Evolutionary conservation across 2,113 vertebrate species (phyloP), one percentile per base, ranked within the genome.

Genomic region (Spea multiplicata): DNA sequence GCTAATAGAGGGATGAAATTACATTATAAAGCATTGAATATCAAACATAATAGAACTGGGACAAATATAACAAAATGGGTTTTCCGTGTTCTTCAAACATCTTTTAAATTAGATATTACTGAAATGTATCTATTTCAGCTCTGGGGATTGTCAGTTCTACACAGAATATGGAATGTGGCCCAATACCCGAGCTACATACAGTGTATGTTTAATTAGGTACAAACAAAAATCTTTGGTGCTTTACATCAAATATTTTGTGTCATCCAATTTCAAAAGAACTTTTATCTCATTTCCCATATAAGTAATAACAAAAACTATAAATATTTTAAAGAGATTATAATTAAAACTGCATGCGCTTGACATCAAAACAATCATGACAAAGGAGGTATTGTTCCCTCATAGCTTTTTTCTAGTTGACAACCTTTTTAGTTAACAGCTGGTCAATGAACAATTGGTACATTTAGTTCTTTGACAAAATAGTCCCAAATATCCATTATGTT

Each of bases 271-370:
- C 66, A 76, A 68, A 76, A 76, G 65, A 68, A 69, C 74, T 69
- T 59, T 76, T 76, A 76, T 68, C 74, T 59, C 47, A 44, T 76
- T 76, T 75, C 47, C 52, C 59, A 52, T 57, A 76, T 68, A 76
- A 69, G 52, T 67, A 69, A 49, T 59, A 76, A 76, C 74, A 69
- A 68, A 65, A 69, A 76, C 74, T 76, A 76, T 76, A 68, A 76
- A 76, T 76, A 76, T 68, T 76, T 68, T 76, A 68, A 68, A 75
- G 47, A 68, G 74, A 65, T 68, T 76, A 76, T 76, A 76, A 76
- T 76, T 76, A 76, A 76, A 76, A 76, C 74, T 75, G 74, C 74
- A 75, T 75, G 74, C 55, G 64, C 74, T 76, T 76, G 74, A 76
- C 74, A 76, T 76, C 65, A 76, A 69, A 76, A 76, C 52, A 76